A percentile compares a stretch with the other conserved stretches of the same genome.
Evolutionary conservation across 2,797 vertebrate species (phyloP).

Genomic region (Semaprochilodus insignis): DNA sequence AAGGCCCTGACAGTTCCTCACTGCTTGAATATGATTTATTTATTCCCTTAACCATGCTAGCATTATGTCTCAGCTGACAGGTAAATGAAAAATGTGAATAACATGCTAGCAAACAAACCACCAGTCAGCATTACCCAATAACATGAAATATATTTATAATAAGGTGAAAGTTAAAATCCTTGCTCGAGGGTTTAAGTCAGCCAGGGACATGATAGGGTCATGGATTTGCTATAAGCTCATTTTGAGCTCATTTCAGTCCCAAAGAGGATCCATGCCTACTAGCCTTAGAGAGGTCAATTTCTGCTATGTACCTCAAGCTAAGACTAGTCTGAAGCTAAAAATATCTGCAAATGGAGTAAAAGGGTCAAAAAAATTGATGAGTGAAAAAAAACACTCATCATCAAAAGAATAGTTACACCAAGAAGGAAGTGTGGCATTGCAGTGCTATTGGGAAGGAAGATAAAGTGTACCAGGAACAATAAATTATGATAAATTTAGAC

Average conservation of each 20-base stretch:
- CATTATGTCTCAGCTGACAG: background rate
- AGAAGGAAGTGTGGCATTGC: too few relatives aligned
- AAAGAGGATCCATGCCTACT: background rate
- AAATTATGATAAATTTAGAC: too few relatives aligned
- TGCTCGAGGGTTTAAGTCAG: constrained; percentile 32
- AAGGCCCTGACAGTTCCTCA: background rate
- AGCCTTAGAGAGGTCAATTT: background rate
- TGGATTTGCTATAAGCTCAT: constrained; percentile 22
- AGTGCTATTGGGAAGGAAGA: too few relatives aligned
- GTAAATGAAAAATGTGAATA: constrained; percentile 1
- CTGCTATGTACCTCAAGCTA: background rate
- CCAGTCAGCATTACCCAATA: background rate
- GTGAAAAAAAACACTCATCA: too few relatives aligned
- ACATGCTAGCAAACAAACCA: background rate
- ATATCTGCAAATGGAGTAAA: background rate
- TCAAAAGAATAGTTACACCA: too few relatives aligned
- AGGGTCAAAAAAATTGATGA: background rate
- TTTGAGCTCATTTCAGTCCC: background rate
- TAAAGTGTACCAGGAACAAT: too few relatives aligned
- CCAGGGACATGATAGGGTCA: constrained; percentile 14
- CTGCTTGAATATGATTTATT: background rate
- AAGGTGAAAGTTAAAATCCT: constrained; percentile 18
- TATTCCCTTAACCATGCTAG: background rate
- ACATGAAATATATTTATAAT: constrained; percentile 2
- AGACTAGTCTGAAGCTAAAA: background rate